These are phyloP conservation scores for Cyanoderma ruficeps DNA, from an alignment of 2,113 vertebrate genomes.

Conservation along the genomic window DNA sequence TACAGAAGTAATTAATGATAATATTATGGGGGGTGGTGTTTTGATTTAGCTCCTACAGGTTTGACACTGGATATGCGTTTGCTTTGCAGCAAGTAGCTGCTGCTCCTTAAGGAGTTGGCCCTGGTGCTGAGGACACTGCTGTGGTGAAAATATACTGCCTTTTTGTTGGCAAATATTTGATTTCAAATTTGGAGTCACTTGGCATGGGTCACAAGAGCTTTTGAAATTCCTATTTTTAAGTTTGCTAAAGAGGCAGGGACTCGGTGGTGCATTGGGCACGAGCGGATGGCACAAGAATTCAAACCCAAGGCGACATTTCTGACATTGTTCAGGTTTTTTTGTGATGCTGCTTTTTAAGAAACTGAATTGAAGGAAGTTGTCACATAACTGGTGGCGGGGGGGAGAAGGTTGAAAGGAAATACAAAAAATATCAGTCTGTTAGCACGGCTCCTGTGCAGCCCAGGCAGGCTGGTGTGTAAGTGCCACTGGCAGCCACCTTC, in stretches of 20 bases:
- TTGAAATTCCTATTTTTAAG: slow-evolving; percentile 15
- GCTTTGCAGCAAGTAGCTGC: neutral
- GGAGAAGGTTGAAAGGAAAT: neutral
- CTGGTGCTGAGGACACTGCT: neutral
- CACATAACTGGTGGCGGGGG: neutral
- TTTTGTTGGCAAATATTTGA: neutral
- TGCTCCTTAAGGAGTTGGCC: neutral
- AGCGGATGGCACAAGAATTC: neutral
- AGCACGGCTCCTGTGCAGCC: neutral
- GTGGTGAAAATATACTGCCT: neutral
- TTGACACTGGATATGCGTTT: neutral
- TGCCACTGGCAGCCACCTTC: neutral
- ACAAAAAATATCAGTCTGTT: neutral
- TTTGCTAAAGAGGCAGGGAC: neutral
- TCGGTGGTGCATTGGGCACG: fast-evolving
- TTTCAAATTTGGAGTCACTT: neutral
- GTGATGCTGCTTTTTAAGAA: neutral
- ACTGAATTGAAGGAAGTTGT: slow-evolving; percentile 54
- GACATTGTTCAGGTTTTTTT: neutral
- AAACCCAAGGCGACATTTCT: neutral
- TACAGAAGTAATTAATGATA: neutral
- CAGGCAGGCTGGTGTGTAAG: neutral
- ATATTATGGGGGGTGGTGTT: neutral
- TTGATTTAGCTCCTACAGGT: neutral
- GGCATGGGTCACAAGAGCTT: neutral